Base-by-base conservation (phyloP, 2,113 vertebrate species). In the Myotis brandtii region DNA sequence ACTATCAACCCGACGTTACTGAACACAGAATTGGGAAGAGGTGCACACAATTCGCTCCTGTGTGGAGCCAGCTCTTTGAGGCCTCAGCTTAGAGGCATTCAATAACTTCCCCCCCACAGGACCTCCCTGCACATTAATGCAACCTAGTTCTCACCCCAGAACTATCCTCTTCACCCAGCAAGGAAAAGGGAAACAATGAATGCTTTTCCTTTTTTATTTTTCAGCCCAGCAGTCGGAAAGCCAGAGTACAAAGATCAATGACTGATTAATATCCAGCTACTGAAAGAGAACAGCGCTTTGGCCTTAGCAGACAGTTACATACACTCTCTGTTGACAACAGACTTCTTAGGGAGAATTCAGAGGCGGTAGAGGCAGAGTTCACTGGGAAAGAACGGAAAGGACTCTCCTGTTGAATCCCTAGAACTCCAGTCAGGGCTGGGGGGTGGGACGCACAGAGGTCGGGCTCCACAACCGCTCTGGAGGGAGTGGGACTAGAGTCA, bases 211-310 rank as follows among this genome's bases (percentile, higher is more conserved):
- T 89, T 70, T n/a, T 90, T 80, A 46, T 72, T 86, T 89, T 66
- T 73, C 34, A 76, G 27, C 9, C 34, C 34, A 76, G 67, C 16
- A 37, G 50, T 21, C 50, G 76, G 76, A 66, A 94, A 86, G 37
- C 10, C 23, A 85, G n/a, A 87, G 90, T 66, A 40, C 40, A 95
- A 93, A 96, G 87, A 77, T 80, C 62, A 83, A 50, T 73, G 86
- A 75, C 84, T 43, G 75, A 80, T 87, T 83, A 89, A 32, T 59
- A 27, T 87, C 17, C 66, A 77, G 46, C 84, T 77, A 43, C 50
- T 14, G 3, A 76, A 86, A 80, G 86, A 52, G 54, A 83, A 62
- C 11, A 12, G 21, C 46, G 43, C 54, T 92, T 66, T 79, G 92
- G 77, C 18, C 56, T 66, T 46, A 50, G 54, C 56, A 64, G 80